Conservation (phyloP, 2,888 invertebrate species). For the Cephus pygmeus region DNA sequence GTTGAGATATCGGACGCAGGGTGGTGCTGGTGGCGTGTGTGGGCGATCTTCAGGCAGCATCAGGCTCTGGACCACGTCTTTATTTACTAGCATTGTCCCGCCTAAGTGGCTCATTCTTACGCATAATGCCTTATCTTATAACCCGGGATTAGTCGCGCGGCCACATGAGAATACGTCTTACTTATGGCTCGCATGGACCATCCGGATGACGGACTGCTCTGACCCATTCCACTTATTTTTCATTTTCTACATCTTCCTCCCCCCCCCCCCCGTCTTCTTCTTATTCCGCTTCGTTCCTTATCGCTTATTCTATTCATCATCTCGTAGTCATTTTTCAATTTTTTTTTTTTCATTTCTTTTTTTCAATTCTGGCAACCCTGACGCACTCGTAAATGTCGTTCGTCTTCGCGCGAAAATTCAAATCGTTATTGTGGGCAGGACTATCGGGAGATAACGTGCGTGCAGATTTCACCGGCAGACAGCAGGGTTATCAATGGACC, state of each 20-base stretch:
- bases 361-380: background rate
- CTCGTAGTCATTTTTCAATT: background rate
- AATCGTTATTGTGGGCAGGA: background rate
- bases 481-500: background rate
- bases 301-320: background rate
- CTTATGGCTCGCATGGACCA: slow-evolving; percentile 7
- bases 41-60: slow-evolving; percentile 20
- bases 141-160: slow-evolving; percentile 16
- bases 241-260: background rate
- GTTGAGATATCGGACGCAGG: background rate
- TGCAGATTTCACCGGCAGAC: background rate
- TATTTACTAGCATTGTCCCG: slow-evolving; percentile 40
- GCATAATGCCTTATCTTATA: slow-evolving; percentile 16
- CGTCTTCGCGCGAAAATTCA: background rate
- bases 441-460: background rate
- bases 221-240: slow-evolving; percentile 19
- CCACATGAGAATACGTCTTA: slow-evolving; percentile 15
- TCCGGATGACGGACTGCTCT: slow-evolving; percentile 23
- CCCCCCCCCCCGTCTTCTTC: background rate
- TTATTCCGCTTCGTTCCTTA: background rate
- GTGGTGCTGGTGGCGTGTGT: slow-evolving; percentile 17
- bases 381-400: background rate
- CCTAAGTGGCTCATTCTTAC: slow-evolving; percentile 27
- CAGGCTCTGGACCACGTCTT: slow-evolving; percentile 29
- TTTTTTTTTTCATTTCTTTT: background rate